Percentiles rank a stretch among this genome's conserved stretches.
phyloP scores from a whole-genome alignment of 2,797 vertebrate species.

The Coreius guichenoti region DNA sequence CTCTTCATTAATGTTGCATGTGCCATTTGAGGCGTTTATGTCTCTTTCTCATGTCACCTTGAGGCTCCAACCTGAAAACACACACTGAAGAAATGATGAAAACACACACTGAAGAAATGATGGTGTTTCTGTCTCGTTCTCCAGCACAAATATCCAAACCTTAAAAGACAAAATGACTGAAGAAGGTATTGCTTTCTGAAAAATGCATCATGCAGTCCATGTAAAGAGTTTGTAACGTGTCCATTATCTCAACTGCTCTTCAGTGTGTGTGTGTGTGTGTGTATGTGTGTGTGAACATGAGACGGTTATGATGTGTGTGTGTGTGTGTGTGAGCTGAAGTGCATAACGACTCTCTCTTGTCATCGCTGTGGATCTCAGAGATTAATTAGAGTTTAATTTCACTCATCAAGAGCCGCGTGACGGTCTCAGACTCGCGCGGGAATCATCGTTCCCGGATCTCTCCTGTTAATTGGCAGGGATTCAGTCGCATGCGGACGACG shows the following conservation, averaged over 20 bases:
- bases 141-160: neutral
- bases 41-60: constrained; percentile 38
- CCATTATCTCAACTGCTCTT: neutral
- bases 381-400: constrained; percentile 57
- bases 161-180: neutral
- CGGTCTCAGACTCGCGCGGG: constrained; percentile 20
- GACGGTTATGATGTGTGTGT: neutral
- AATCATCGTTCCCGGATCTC: constrained; percentile 32
- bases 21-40: constrained; percentile 48
- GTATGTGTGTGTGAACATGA: constrained; percentile 59
- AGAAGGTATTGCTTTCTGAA: neutral
- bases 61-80: constrained; percentile 10
- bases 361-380: constrained; percentile 13
- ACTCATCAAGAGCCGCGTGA: constrained; percentile 32
- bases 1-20: constrained; percentile 58
- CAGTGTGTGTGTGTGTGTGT: constrained; percentile 60
- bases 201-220: neutral
- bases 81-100: neutral
- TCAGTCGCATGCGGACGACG: constrained; percentile 29
- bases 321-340: constrained; percentile 42
- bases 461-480: constrained; percentile 45
- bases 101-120: neutral
- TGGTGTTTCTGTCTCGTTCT: neutral
- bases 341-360: constrained; percentile 41
- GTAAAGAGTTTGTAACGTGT: constrained; percentile 15